Evolutionary conservation across 2,888 invertebrate genomes (phyloP), one percentile per base, ranked within the genome.

Genomic region (Rhopalosiphum nymphaeae): DNA sequence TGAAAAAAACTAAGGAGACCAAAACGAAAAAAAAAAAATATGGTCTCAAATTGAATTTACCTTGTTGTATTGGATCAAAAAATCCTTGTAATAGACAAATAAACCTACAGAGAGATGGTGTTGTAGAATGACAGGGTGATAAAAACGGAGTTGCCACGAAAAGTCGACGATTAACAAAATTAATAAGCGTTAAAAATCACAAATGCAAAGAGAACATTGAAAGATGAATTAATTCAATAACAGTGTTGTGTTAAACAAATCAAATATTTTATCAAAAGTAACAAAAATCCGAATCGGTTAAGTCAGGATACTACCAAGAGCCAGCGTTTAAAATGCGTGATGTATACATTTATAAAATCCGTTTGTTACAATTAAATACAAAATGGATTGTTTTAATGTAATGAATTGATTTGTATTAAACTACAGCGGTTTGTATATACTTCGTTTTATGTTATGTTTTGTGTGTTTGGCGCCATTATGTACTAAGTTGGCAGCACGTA

Each of bases 161-260:
- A 67, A n/a, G 16, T 67, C 16, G 5, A 78, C 16, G 7, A n/a
- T 67, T 61, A 61, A 29, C 10, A 11, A 10, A 61, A 61, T 61
- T 29, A 61, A 29, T 61, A 29, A 61, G 9, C 9, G 10, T 57
- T 57, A 67, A 67, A 11, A 67, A 10, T 67, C 3, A 21, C 16
- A 36, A 78, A 61, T 3, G 29, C 61, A 36, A 67, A 0, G 0
- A 29, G 5, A 13, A 5, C 3, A n/a, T 10, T 0, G 3, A 13
- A 29, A 13, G n/a, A n/a, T 13, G 13, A 16, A n/a, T 16, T n/a
- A n/a, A n/a, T n/a, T 21, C 5, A n/a, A 0, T n/a, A n/a, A 1
- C 4, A 29, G 16, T 16, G 16, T n/a, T 29, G 9, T 29, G 11
- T 29, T 29, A 29, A 61, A 61, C 3, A 11, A 61, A 0, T 29